phyloP scores from a whole-genome alignment of 2,797 vertebrate species.

The Phoxinus dragarum region DNA sequence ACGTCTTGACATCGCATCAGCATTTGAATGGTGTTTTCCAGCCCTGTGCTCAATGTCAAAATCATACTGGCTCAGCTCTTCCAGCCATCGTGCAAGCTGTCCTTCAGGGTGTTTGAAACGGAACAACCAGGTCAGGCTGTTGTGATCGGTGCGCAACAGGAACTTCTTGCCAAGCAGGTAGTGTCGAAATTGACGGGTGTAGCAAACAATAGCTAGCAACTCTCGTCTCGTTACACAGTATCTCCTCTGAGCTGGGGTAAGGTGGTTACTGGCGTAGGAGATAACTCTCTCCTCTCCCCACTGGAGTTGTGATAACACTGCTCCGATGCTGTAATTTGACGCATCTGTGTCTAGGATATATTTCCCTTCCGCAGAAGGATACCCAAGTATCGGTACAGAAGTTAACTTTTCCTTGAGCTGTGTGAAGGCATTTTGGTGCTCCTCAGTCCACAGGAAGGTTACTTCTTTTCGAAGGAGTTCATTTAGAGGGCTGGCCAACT shows the following conservation, averaged over 20 bases:
- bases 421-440: slow-evolving; percentile 68
- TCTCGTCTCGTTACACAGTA: not conserved
- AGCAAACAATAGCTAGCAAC: not conserved
- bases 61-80: slow-evolving; percentile 49
- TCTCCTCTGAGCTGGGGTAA: not conserved
- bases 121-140: slow-evolving; percentile 44
- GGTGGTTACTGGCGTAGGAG: not conserved
- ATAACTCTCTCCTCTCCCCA: slow-evolving; percentile 3
- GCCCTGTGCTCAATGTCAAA: slow-evolving; percentile 41
- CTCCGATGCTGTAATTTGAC: slow-evolving; percentile 3
- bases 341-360: slow-evolving; percentile 57
- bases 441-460: slow-evolving; percentile 49
- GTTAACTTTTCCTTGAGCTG: slow-evolving; percentile 72
- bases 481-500: too few relatives aligned
- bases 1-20: slow-evolving; percentile 38
- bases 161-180: slow-evolving; percentile 1
- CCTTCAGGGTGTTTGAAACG: slow-evolving; percentile 3
- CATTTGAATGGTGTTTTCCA: slow-evolving; percentile 23
- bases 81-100: slow-evolving; percentile 4
- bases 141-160: slow-evolving; percentile 24
- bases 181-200: not conserved
- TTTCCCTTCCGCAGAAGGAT: too few relatives aligned
- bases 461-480: too few relatives aligned
- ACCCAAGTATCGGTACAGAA: not conserved
- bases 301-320: not conserved